Base-by-base conservation (phyloP, 2,888 invertebrate genomes). In the Coleophora flavipennella region DNA sequence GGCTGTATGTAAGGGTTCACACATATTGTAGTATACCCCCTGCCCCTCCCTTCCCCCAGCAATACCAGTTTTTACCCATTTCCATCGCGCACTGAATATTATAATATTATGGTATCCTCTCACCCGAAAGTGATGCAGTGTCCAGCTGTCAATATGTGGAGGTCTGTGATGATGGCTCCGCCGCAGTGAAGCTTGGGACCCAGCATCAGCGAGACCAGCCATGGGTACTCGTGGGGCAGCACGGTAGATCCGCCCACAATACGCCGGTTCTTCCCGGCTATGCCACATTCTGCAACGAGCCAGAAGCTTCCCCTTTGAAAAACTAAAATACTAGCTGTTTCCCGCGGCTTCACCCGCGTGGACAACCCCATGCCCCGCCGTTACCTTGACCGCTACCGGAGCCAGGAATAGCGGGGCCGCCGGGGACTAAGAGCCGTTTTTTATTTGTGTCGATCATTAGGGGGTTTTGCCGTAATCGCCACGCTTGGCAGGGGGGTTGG, bases 121-220 rank as follows among this genome's bases (percentile, higher is more conserved):
- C 44, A 88, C 88, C 86, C 84, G 58, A 83, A 84, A 28, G 83
- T 79, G 6, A 87, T 77, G 48, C 88, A 88, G 62, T 88, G 88
- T 1, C 87, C 88, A 8, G 88, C 88, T 1, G 87, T 86, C 1
- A 88, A 65, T 13, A 88, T 56, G 43, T 88, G 87, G 32, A 62
- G 55, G 48, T 88, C 76, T 2, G 86, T 87, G 44, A 88, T 87
- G 41, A 88, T 70, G 2, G 87, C 81, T n/a, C 88, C 88, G 2
- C 87, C 87, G 39, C 88, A 88, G 44, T 86, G 86, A 25, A 86
- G 59, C 40, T 71, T 70, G 6, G 75, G 69, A 0, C 79, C 80
- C 39, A 79, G 55, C 67, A 83, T 77, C 12, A 86, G 69, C 0
- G 86, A 84, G 3, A 83, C 87, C 28, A 87, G 55, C 88, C 88